Conservation (phyloP, 53 echinoderm and acorn worm genomes). For the Apostichopus leukothele region DNA sequence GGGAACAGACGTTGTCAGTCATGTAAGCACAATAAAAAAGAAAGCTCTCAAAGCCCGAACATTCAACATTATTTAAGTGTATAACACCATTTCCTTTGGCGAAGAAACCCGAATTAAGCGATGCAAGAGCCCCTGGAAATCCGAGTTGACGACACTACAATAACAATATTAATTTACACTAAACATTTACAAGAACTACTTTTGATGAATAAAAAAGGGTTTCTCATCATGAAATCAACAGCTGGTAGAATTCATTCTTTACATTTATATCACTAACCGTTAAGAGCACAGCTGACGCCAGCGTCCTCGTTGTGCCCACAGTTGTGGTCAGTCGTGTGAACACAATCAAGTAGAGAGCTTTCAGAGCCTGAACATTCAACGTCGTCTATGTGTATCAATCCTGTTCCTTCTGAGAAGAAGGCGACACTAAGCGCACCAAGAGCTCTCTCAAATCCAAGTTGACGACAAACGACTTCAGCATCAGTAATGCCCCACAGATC, state of each 20-base stretch:
- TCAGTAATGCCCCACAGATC: constrained; percentile 25
- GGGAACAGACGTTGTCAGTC: not conserved
- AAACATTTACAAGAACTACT: not conserved
- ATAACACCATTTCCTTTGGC: not conserved
- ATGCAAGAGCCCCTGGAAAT: not conserved
- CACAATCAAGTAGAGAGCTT: too few species aligned
- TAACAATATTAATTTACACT: not conserved
- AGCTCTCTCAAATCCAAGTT: not conserved
- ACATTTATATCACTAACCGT: too few species aligned
- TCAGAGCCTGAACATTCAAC: not conserved
- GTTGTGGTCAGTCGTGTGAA: too few species aligned
- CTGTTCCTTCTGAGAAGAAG: constrained; percentile 16
- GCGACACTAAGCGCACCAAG: not conserved
- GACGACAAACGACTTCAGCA: too few species aligned
- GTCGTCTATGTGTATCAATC: constrained; percentile 7
- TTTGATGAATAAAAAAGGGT: not conserved
- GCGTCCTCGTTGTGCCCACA: too few species aligned
- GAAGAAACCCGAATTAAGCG: not conserved
- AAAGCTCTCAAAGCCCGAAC: not conserved
- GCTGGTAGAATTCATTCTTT: not conserved
- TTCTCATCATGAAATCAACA: not conserved
- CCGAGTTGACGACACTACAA: constrained; percentile 2
- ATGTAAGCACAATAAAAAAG: not conserved
- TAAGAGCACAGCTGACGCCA: too few species aligned
- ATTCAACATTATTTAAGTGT: not conserved